Evolutionary conservation across 2,888 invertebrate genomes (phyloP).

Genomic region (Calliphora vomitoria): DNA sequence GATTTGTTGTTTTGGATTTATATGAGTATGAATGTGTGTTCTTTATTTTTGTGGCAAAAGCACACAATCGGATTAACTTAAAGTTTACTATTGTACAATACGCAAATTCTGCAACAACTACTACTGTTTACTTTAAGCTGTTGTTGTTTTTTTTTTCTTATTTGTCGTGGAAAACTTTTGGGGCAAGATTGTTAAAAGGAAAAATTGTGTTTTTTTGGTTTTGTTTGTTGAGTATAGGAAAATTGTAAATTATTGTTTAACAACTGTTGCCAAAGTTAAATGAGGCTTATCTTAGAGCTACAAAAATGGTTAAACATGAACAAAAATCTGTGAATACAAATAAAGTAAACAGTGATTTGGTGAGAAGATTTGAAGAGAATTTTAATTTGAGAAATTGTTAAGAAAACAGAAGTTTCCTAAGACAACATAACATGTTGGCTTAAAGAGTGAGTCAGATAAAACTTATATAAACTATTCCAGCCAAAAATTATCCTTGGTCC

Average conservation of each 20-base stretch:
- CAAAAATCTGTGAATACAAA: background rate
- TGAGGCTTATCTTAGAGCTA: conserved; percentile 60
- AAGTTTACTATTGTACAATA: conserved; percentile 46
- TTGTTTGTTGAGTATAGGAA: background rate
- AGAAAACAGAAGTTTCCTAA: too few relatives aligned
- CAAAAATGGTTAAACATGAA: conserved; percentile 4
- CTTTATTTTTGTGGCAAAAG: conserved; percentile 22
- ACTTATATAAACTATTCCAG: too few relatives aligned
- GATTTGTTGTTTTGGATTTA: conserved; percentile 73
- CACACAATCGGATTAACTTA: conserved; percentile 71
- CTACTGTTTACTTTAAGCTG: conserved; percentile 46
- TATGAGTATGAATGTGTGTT: conserved; percentile 22
- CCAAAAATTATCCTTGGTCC: too few relatives aligned
- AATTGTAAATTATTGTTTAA: conserved; percentile 66
- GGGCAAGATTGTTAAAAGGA: background rate
- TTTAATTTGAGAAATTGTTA: background rate
- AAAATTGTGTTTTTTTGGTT: background rate
- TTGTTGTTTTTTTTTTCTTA: conserved; percentile 5
- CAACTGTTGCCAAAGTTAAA: conserved; percentile 70
- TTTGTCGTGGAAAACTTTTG: conserved; percentile 11
- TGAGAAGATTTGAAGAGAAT: background rate
- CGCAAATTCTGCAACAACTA: conserved; percentile 49
- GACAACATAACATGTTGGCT: too few relatives aligned
- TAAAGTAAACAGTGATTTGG: background rate
- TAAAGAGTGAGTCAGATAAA: too few relatives aligned